Conservation (phyloP, 2,113 vertebrate genomes). For the Heptranchias perlo region DNA sequence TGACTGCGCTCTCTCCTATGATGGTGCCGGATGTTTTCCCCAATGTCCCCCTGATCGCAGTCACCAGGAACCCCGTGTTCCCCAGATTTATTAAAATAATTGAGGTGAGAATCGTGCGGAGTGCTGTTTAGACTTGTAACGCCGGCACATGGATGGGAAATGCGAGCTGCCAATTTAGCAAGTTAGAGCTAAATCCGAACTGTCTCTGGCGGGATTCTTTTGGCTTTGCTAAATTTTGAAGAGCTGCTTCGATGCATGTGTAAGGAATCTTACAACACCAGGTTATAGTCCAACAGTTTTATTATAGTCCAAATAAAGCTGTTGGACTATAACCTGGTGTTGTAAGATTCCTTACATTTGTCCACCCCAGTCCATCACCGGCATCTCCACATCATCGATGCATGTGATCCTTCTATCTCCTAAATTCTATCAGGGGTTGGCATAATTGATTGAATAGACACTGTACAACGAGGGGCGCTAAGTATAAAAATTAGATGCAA, state of each 20-base stretch:
- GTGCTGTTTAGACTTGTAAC: neutral
- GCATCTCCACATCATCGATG: no score
- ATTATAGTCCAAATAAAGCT: no score
- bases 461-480: neutral
- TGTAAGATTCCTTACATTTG: no score
- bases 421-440: neutral
- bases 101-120: slow-evolving; percentile 65
- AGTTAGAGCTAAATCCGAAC: neutral
- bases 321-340: no score
- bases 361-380: no score
- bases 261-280: no score
- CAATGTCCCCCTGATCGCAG: slow-evolving; percentile 84
- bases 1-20: slow-evolving; percentile 87
- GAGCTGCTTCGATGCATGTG: neutral
- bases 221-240: neutral
- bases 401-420: no score
- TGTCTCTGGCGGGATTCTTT: neutral
- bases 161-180: neutral
- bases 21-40: slow-evolving; percentile 87
- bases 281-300: no score
- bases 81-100: slow-evolving; percentile 96
- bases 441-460: neutral
- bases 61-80: slow-evolving; percentile 88
- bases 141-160: neutral
- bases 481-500: neutral